Base-by-base conservation (phyloP, 2,888 invertebrate genomes). In the Peribatodes rhomboidaria region DNA sequence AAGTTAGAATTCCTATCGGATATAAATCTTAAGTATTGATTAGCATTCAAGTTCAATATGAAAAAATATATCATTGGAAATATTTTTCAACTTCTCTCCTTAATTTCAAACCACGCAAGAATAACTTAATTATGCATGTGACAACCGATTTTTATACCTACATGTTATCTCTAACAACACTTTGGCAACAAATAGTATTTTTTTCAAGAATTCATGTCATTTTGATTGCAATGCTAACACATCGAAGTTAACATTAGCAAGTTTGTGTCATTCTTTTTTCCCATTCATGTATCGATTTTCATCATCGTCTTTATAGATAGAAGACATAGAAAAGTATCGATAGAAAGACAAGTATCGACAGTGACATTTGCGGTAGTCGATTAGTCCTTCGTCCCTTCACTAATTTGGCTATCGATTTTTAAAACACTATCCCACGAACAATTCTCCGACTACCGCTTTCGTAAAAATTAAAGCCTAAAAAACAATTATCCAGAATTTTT, bases 11-110 rank as follows among this genome's bases (percentile, higher is more conserved):
- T 85, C 85, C 92, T 92, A 92, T 91, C 92, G 92, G 90, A 88
- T 92, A 91, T 89, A 91, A 91, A 90, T 84, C 90, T 90, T 92
- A 92, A 92, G 84, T 92, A 90, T 84, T 86, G 87, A 91, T 89
- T 92, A 92, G 89, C 89, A 88, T 86, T 89, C 90, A 88, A 92
- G 91, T 88, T 90, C 86, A 88, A 90, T 89, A 92, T 93, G 93
- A 92, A 93, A 93, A 93, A 92, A 93, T 93, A 93, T 93, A 93
- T 92, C 86, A 91, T 91, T 89, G 88, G 92, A 92, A 92, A 92
- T 92, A 90, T 91, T 91, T 85, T 87, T 92, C 90, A 91, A 90
- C 90, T 89, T 90, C 82, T 88, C 88, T 88, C 84, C 90, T 88
- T 90, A 88, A 89, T 85, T 83, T 88, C 90, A 84, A 89, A 90